Percentiles rank a stretch among this genome's conserved stretches.
Conservation (phyloP, 2,113 vertebrate species). For the Elanoides forficatus region DNA sequence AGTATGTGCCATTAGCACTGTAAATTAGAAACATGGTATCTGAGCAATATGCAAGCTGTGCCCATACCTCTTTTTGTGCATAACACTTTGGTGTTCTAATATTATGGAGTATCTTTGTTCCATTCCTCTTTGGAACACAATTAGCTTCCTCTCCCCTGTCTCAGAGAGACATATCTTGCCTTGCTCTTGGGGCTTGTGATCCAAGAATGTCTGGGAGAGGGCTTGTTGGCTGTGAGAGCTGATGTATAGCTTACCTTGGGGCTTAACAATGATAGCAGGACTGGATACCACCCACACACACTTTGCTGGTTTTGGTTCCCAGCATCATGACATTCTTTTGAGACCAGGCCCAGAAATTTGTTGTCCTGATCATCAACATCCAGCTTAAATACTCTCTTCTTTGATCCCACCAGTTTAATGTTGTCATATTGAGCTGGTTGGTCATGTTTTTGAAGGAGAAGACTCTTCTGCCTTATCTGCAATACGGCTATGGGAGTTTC, state of each 20-base stretch:
- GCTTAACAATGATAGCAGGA: background rate
- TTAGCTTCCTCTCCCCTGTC: background rate
- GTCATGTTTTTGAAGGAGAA: background rate
- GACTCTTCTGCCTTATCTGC: background rate
- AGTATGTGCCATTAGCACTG: background rate
- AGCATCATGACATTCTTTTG: background rate
- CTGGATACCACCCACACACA: background rate
- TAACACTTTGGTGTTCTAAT: background rate
- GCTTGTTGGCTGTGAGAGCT: background rate
- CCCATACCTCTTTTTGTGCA: background rate
- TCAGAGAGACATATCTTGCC: background rate
- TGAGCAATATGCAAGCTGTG: background rate
- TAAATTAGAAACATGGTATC: background rate
- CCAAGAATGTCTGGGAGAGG: background rate
- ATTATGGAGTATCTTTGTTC: background rate
- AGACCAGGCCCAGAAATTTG: background rate
- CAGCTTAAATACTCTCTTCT: background rate
- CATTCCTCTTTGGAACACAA: background rate
- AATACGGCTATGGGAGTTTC: background rate
- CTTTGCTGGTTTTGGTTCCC: background rate
- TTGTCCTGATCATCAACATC: background rate
- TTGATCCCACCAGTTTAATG: background rate
- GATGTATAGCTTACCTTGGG: background rate
- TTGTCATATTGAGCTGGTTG: background rate
- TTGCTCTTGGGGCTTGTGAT: background rate